These are phyloP conservation scores for Macrotus californicus DNA, from an alignment of 2,113 vertebrate genomes.

Conservation along the genomic window DNA sequence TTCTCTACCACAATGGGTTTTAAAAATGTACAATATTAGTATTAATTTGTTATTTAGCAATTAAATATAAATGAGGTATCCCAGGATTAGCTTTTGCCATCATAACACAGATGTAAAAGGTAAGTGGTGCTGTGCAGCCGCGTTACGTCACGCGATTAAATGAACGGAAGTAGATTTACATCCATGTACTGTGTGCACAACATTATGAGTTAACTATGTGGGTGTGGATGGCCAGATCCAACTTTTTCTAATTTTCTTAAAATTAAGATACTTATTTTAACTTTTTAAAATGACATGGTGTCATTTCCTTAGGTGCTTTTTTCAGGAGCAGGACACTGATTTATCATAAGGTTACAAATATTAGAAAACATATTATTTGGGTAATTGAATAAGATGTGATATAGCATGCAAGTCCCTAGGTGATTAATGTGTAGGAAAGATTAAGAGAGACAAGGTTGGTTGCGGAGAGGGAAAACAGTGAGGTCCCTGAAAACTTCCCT, in stretches of 20 bases:
- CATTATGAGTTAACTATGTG: constrained; percentile 1
- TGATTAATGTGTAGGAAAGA: neutral
- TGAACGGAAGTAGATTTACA: constrained; percentile 52
- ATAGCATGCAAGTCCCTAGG: neutral
- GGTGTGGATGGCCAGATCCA: constrained; percentile 49
- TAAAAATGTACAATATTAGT: constrained; percentile 41
- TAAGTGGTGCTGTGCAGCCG: neutral
- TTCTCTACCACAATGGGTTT: constrained; percentile 38
- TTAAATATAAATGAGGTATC: constrained; percentile 47
- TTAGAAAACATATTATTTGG: neutral
- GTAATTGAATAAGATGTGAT: neutral
- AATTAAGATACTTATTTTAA: constrained; percentile 36
- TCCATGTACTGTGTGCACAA: constrained; percentile 59
- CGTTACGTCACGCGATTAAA: constrained; percentile 8
- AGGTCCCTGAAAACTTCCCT: neutral
- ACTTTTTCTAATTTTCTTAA: constrained; percentile 15
- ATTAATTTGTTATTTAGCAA: constrained; percentile 57
- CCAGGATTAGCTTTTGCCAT: constrained; percentile 33
- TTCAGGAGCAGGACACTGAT: neutral
- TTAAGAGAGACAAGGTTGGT: neutral
- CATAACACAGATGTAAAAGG: neutral
- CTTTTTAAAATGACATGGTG: neutral
- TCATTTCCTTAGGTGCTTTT: neutral
- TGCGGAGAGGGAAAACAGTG: neutral
- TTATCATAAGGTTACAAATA: neutral